These are phyloP conservation scores for Hirundichthys speculiger DNA, from an alignment of 2,113 vertebrate species.

Conservation along the genomic window DNA sequence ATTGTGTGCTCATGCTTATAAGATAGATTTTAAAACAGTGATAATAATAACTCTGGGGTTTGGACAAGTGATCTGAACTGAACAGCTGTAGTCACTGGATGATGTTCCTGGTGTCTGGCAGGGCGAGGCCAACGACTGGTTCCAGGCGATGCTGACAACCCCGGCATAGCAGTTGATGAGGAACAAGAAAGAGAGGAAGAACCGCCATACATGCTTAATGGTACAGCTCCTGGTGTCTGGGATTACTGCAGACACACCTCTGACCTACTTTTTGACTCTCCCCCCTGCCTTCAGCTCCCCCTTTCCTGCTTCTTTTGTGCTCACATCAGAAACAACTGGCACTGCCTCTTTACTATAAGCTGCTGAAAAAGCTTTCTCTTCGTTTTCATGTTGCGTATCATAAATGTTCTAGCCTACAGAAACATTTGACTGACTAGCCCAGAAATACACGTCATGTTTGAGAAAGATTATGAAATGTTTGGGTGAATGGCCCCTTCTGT, in stretches of 20 bases:
- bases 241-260: neutral
- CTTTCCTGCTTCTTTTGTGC: conserved; percentile 10
- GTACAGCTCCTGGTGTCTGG: conserved; percentile 49
- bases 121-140: conserved; percentile 80
- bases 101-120: conserved; percentile 44
- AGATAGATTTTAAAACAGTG: no score
- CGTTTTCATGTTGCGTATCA: neutral
- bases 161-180: conserved; percentile 54
- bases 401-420: neutral
- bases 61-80: no score
- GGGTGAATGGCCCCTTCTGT: conserved; percentile 46
- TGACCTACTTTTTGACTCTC: neutral
- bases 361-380: neutral
- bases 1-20: neutral
- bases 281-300: no score
- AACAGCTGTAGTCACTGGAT: neutral
- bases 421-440: neutral
- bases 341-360: neutral
- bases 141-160: conserved; percentile 54
- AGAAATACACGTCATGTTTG: conserved; percentile 10
- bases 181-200: conserved; percentile 56
- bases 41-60: no score
- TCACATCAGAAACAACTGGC: conserved; percentile 10
- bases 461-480: conserved; percentile 43
- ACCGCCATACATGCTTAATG: conserved; percentile 58